Percentiles rank a stretch among this genome's conserved stretches.
Conservation (phyloP, 1,140 invertebrate species). For the Tetraneura akinire region DNA sequence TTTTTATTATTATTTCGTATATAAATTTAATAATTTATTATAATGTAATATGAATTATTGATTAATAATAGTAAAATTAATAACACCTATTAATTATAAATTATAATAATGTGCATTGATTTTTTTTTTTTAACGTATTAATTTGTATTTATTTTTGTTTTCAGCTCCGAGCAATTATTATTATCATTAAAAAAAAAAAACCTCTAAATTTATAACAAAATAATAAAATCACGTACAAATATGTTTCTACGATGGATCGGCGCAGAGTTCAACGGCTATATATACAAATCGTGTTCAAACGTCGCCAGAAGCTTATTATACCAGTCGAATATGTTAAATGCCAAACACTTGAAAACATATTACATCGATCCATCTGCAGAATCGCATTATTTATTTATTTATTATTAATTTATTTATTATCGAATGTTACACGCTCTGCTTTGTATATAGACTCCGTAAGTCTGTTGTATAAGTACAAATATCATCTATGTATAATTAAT, state of each 20-base stretch:
- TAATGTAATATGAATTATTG: too few relatives aligned
- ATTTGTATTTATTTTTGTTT: conserved; percentile 10
- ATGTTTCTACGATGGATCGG: too few relatives aligned
- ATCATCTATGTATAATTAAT: neutral
- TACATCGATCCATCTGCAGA: neutral
- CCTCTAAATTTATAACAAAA: neutral
- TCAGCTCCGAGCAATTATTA: conserved; percentile 14
- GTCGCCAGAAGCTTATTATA: neutral
- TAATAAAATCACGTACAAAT: neutral
- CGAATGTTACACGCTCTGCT: neutral
- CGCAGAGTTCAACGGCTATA: neutral
- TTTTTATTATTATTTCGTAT: too few relatives aligned
- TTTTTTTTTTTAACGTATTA: too few relatives aligned
- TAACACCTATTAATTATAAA: too few relatives aligned
- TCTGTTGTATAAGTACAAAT: neutral
- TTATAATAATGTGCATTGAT: too few relatives aligned
- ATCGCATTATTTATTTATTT: conserved; percentile 15
- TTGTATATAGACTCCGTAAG: neutral
- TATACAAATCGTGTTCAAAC: neutral
- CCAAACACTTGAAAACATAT: neutral
- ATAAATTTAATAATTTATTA: too few relatives aligned
- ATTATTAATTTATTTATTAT: conserved; percentile 29
- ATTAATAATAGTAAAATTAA: too few relatives aligned
- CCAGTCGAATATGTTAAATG: neutral
- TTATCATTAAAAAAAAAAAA: neutral